Conservation (phyloP, 1,140 invertebrate genomes). For the Plutomurus gul region DNA sequence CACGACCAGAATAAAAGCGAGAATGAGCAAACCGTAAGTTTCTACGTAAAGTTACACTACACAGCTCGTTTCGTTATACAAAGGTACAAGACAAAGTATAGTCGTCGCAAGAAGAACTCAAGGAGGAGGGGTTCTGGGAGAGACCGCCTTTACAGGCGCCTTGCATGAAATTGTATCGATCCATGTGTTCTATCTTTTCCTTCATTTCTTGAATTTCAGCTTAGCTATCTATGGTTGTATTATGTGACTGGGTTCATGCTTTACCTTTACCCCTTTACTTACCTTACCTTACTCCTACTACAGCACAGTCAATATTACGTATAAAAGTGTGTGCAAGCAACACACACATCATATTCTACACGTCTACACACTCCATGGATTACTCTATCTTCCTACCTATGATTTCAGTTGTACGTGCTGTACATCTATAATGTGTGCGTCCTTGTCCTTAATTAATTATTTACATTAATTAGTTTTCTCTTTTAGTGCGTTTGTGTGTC, state of each 20-base stretch:
- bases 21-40: not conserved
- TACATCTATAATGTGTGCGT: not conserved
- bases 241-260: not conserved
- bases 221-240: no score
- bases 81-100: no score
- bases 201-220: no score
- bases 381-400: no score
- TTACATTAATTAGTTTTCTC: constrained; percentile 6
- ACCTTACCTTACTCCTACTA: not conserved
- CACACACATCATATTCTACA: no score
- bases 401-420: no score
- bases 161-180: constrained; percentile 9
- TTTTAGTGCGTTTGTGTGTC: not conserved
- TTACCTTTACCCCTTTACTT: not conserved
- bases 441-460: constrained; percentile 27
- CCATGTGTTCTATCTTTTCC: constrained; percentile 27
- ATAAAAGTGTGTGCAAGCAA: no score
- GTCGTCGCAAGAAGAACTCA: no score
- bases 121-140: not conserved
- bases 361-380: no score
- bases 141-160: not conserved
- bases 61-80: no score
- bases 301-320: no score
- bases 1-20: constrained; percentile 14
- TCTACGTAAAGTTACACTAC: constrained; percentile 8